Conservation (phyloP, 2,888 invertebrate genomes). For the Torymus tubicola region DNA sequence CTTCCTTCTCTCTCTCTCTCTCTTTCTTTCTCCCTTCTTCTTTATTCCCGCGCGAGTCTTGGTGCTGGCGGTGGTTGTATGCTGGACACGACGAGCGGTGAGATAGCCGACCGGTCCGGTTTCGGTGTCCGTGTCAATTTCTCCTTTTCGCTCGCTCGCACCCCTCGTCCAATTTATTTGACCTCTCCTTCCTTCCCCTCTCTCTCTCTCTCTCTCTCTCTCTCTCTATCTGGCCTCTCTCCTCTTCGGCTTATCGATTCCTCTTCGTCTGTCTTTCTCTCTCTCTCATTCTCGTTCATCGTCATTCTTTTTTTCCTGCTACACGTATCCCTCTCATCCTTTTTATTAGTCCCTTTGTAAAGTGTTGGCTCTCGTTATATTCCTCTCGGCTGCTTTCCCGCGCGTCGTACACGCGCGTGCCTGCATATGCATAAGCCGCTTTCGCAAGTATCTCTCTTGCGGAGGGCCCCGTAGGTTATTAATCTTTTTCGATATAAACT, state of each 20-base stretch:
- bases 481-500: constrained; percentile 56
- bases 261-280: background rate
- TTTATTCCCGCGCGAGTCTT: background rate
- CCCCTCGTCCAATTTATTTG: constrained; percentile 43
- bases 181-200: constrained; percentile 23
- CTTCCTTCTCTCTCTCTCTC: constrained; percentile 9
- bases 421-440: background rate
- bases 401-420: background rate
- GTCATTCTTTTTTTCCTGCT: background rate
- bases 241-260: background rate
- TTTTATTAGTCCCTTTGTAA: background rate
- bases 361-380: constrained; percentile 15
- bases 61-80: background rate
- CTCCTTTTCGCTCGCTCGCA: constrained; percentile 41
- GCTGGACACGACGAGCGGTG: constrained; percentile 23
- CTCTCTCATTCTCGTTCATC: constrained; percentile 3
- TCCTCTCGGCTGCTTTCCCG: constrained; percentile 19
- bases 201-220: constrained; percentile 18
- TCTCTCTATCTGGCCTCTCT: constrained; percentile 59
- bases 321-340: background rate
- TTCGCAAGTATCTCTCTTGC: background rate
- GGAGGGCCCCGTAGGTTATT: constrained; percentile 36
- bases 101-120: constrained; percentile 58
- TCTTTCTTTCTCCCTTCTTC: background rate
- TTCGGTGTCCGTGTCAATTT: constrained; percentile 54